These are phyloP conservation scores for Rhizomys pruinosus DNA, from an alignment of 2,113 vertebrate genomes.

Conservation along the genomic window DNA sequence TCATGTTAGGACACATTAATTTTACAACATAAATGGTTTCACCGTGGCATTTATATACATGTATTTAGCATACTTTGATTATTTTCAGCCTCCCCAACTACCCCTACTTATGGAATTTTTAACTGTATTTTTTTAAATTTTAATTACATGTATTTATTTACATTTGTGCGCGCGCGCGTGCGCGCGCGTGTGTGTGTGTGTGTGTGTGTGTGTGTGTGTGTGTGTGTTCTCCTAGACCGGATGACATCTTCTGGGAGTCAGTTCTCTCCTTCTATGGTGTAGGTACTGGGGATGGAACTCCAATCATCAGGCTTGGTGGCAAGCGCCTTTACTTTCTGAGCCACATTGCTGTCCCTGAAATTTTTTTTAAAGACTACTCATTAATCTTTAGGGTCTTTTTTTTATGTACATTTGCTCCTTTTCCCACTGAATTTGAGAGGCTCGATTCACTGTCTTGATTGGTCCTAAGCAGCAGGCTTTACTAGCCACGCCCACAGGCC, in stretches of 20 bases:
- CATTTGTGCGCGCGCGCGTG: no score
- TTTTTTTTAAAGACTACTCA: no score
- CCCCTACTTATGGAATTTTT: background rate
- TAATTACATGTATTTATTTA: background rate
- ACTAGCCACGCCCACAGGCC: accelerated
- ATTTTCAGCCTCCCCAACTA: no score
- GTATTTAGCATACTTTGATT: no score
- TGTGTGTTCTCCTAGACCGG: background rate
- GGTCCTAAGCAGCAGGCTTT: background rate
- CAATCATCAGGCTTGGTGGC: background rate
- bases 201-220: background rate
- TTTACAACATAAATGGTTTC: background rate
- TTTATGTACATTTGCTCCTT: accelerated
- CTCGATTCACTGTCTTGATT: background rate
- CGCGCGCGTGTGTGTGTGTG: background rate
- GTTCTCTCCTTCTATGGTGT: background rate
- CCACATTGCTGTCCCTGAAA: background rate
- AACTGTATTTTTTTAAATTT: background rate
- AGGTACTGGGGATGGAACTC: background rate
- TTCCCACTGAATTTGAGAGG: background rate
- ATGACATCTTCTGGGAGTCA: background rate
- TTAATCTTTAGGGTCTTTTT: background rate
- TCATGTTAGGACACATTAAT: background rate
- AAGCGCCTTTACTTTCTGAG: background rate
- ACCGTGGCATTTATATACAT: background rate